Base-by-base conservation (phyloP, 30 jellyfish, hydroid and myxozoan genomes). In the Pelagia noctiluca region DNA sequence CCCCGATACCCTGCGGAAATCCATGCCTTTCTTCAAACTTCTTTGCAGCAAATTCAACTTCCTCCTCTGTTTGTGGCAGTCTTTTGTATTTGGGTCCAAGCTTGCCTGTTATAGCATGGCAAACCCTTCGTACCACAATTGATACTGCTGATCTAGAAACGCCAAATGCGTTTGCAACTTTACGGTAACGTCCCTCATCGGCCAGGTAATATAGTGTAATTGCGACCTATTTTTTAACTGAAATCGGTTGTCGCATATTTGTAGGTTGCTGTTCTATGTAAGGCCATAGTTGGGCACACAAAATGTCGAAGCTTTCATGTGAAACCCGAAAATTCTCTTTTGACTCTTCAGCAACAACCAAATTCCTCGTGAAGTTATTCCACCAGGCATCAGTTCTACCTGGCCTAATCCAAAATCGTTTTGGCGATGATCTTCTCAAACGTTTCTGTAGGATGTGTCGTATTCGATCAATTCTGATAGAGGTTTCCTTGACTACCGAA, bases 151-250 rank as follows among this genome's bases (percentile, higher is more conserved):
- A n/a, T n/a, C n/a, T n/a, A n/a, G n/a, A n/a, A 57, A 62, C 30
- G 3, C 90, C 90, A 74, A 85, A 85, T 24, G 89, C 77, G 63
- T 85, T 75, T 19, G 86, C 90, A 1, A 64, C 73, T 57, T 84
- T 84, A 3, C 94, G 57, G 53, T 33, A 35, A 11, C 94, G 18
- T 8, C 94, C 89, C 47, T 60, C 94, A 50, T 83, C 93, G 1
- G 80, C 52, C 5, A 71, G 23, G 65, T 84, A 84, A 49, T 71
- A 52, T 63, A 84, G 50, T 10, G 70, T 46, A 10, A 72, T 63
- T 2, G 83, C 82, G 8, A 84, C 82, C 42, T 72, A 88, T 30
- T 64, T 84, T 50, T 84, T 88, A n/a, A 38, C 89, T n/a, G 88
- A 84, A 4, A 71, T 54, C 16, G 94, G 50, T 24, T 16, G 38